These are phyloP conservation scores for Vireo griseus DNA, from an alignment of 2,797 vertebrate species.

Conservation along the genomic window DNA sequence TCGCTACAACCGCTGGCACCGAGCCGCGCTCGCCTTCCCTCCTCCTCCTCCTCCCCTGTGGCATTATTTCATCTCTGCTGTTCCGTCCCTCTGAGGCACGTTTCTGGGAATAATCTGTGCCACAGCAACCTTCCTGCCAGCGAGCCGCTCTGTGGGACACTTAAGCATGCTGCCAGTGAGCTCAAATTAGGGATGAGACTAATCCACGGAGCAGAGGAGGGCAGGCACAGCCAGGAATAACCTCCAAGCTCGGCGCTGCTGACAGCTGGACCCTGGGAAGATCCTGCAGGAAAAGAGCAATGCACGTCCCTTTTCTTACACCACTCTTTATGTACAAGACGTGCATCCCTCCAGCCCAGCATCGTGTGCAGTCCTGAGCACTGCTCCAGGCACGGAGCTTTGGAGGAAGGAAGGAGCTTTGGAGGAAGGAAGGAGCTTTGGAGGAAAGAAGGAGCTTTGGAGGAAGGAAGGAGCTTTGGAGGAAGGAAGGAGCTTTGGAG, in stretches of 20 bases:
- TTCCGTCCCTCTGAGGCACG: neutral
- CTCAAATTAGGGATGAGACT: neutral
- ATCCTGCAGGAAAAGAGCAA: neutral
- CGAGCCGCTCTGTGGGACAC: neutral
- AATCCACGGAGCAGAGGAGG: neutral
- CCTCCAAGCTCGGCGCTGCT: fast-evolving
- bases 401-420: neutral
- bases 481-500: neutral
- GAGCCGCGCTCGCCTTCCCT: neutral
- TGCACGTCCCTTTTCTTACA: neutral
- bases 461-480: neutral
- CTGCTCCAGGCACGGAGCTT: fast-evolving
- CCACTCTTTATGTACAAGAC: neutral
- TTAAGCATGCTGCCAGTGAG: fast-evolving
- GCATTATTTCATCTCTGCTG: neutral
- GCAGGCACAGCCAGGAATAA: neutral
- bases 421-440: no score
- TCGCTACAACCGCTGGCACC: neutral
- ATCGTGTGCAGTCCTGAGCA: neutral
- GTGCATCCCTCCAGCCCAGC: neutral
- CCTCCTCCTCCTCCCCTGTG: neutral
- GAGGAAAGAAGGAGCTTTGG: neutral
- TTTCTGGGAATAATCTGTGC: neutral
- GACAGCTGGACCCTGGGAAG: neutral
- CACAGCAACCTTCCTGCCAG: neutral